phyloP scores from a whole-genome alignment of 1,140 invertebrate species.

The Kradibia gibbosae region DNA sequence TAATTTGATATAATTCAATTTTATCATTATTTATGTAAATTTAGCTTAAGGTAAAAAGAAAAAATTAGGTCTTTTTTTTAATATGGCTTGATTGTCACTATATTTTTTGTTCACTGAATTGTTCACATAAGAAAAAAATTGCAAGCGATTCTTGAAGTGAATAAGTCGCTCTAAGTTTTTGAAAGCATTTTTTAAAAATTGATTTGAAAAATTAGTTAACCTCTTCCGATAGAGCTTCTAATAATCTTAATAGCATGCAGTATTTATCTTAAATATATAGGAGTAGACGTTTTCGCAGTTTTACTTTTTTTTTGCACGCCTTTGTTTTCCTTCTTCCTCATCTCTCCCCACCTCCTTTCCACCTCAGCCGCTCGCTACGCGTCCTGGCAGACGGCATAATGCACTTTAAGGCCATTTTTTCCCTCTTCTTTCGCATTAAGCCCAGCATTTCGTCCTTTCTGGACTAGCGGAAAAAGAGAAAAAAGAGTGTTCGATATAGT shows the following conservation, averaged over 20 bases:
- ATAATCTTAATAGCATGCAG: neutral
- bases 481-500: slow-evolving; percentile 24
- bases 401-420: slow-evolving; percentile 60
- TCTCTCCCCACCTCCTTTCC: neutral
- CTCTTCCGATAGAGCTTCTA: neutral
- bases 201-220: too few relatives aligned
- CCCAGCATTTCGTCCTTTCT: slow-evolving; percentile 29
- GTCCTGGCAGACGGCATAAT: slow-evolving; percentile 58
- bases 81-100: too few relatives aligned
- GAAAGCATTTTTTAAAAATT: too few relatives aligned
- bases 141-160: too few relatives aligned
- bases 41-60: too few relatives aligned
- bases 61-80: too few relatives aligned
- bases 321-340: neutral
- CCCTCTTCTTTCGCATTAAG: slow-evolving; percentile 27
- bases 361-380: neutral
- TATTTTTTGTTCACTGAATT: too few relatives aligned
- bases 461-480: slow-evolving; percentile 11
- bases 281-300: neutral
- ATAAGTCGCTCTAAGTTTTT: too few relatives aligned
- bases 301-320: neutral
- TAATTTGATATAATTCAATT: too few relatives aligned
- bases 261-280: slow-evolving; percentile 1
- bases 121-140: too few relatives aligned
- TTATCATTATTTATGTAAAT: too few relatives aligned